These are phyloP conservation scores for Prinia subflava DNA, from an alignment of 2,113 vertebrate genomes.

Conservation along the genomic window DNA sequence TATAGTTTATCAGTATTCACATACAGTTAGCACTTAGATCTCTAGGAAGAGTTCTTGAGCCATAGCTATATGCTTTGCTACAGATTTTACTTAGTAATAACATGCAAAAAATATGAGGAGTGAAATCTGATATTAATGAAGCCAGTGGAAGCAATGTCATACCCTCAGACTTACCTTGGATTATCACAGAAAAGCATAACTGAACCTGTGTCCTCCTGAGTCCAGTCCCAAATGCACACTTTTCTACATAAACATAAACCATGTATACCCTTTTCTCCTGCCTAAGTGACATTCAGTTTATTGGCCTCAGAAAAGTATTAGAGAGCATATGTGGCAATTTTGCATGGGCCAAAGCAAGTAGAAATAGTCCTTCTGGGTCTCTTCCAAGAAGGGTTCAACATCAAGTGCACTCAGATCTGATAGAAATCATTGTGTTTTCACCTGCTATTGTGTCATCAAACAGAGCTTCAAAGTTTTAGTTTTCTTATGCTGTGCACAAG, in stretches of 20 bases:
- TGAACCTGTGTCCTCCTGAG: rapidly evolving
- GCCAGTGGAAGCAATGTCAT: background rate
- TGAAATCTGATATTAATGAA: background rate
- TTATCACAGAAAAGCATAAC: background rate
- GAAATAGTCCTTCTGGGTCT: background rate
- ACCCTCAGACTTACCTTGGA: rapidly evolving
- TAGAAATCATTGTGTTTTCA: background rate
- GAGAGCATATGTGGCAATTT: background rate
- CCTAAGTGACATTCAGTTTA: background rate
- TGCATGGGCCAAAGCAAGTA: background rate
- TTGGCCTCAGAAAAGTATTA: background rate
- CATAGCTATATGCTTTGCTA: background rate
- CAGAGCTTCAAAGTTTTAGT: background rate
- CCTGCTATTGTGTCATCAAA: background rate
- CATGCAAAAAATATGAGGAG: background rate
- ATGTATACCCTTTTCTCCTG: background rate
- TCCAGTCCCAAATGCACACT: background rate
- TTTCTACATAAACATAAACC: background rate
- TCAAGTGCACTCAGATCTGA: background rate
- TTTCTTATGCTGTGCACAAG: background rate
- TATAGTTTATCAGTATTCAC: background rate
- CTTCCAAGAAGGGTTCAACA: background rate
- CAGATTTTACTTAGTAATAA: background rate
- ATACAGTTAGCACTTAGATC: background rate
- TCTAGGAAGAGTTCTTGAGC: background rate